These are phyloP conservation scores for Pseudomugil tenellus DNA, from an alignment of 2,797 vertebrate genomes.

Conservation along the genomic window DNA sequence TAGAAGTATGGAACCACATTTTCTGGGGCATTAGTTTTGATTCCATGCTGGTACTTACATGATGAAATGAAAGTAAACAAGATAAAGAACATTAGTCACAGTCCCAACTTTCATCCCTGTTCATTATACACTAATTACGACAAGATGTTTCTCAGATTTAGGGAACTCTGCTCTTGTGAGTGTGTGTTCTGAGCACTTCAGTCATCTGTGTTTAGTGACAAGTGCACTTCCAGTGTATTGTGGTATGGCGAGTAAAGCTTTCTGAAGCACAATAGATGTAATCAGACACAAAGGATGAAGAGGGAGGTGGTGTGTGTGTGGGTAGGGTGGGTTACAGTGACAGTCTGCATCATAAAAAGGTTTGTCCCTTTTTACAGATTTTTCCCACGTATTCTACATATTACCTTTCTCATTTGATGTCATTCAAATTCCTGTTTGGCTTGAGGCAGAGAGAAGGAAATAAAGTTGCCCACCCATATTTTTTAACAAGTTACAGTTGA, in stretches of 20 bases:
- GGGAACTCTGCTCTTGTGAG: conserved; percentile 21
- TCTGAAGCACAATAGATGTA: conserved; percentile 76
- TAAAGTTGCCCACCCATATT: conserved; percentile 40
- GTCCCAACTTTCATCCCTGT: conserved; percentile 19
- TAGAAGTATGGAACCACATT: conserved; percentile 28
- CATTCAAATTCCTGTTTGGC: conserved; percentile 73
- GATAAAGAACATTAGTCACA: conserved; percentile 35
- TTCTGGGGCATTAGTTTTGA: conserved; percentile 32
- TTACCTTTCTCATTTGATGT: conserved; percentile 73
- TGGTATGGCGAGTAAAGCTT: conserved; percentile 56
- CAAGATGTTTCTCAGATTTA: conserved; percentile 20
- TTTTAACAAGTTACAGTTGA: conserved; percentile 47
- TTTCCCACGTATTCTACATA: conserved; percentile 69
- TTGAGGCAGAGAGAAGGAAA: conserved; percentile 41
- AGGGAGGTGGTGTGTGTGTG: conserved; percentile 56
- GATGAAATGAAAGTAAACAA: conserved; percentile 50
- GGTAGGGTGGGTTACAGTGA: conserved; percentile 35
- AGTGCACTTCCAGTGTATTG: conserved; percentile 43
- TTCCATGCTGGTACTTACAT: conserved; percentile 35
- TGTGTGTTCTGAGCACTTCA: conserved; percentile 34
- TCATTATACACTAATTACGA: conserved; percentile 28
- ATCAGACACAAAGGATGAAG: conserved; percentile 70
- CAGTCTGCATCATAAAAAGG: conserved; percentile 78
- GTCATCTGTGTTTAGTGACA: conserved; percentile 37
- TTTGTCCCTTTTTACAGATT: conserved; percentile 66